Percentiles rank a stretch among this genome's conserved stretches.
Conservation (phyloP, 2,888 invertebrate species). For the Dioctria linearis region DNA sequence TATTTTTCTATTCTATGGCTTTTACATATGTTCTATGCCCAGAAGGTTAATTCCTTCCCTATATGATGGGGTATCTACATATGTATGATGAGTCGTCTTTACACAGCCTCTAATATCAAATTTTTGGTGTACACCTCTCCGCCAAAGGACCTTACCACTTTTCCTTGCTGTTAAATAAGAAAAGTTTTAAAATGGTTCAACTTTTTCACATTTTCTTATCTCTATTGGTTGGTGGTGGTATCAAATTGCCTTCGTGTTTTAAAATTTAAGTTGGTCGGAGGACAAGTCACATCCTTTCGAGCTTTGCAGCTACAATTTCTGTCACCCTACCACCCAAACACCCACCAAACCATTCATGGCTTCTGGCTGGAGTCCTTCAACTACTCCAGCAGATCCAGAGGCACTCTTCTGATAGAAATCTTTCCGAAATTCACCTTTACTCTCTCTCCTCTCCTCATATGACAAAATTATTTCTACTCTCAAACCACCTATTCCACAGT, state of each 20-base stretch:
- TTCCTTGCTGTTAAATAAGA: not conserved
- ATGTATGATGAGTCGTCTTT: too few relatives aligned
- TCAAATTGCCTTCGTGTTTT: conserved; percentile 41
- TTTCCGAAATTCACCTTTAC: not conserved
- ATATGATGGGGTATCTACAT: too few relatives aligned
- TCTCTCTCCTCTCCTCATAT: not conserved
- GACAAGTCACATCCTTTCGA: not conserved
- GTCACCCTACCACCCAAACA: not conserved
- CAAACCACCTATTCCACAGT: not conserved
- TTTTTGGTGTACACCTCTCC: too few relatives aligned
- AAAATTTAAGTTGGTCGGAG: conserved; percentile 39
- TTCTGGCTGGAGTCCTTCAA: not conserved
- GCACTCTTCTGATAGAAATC: conserved; percentile 10
- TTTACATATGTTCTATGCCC: too few relatives aligned
- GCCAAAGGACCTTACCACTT: too few relatives aligned
- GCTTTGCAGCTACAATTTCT: conserved; percentile 1
- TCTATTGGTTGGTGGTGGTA: conserved; percentile 30
- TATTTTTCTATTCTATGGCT: too few relatives aligned
- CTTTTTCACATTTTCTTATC: conserved; percentile 52
- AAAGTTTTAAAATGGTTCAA: conserved; percentile 50
- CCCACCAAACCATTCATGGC: not conserved
- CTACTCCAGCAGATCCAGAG: not conserved
- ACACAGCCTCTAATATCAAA: too few relatives aligned
- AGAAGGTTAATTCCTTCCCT: too few relatives aligned
- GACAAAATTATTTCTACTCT: conserved; percentile 24